Percentiles rank a stretch among this genome's conserved stretches.
These are phyloP conservation scores for Pocillopora meandrina DNA, from an alignment of 92 coral and sea anemone genomes.

Conservation along the genomic window DNA sequence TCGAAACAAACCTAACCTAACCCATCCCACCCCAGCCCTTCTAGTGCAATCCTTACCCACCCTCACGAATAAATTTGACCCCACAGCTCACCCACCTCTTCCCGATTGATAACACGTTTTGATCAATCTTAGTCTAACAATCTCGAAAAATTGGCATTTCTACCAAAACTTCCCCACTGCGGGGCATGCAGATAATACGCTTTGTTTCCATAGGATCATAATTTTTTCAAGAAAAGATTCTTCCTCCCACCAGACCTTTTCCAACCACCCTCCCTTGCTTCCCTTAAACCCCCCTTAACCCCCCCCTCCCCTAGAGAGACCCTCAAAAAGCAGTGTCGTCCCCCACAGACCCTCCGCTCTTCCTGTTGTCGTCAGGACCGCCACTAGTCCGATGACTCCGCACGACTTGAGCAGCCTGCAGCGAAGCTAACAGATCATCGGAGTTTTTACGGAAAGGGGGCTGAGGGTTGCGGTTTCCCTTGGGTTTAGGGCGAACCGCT, in stretches of 20 bases:
- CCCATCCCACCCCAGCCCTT: background rate
- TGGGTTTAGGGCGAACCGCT: slow-evolving; percentile 89
- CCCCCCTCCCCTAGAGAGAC: background rate
- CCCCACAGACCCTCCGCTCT: slow-evolving; percentile 56
- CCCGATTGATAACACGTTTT: background rate
- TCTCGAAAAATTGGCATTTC: too few species aligned
- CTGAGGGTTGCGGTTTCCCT: slow-evolving; percentile 54
- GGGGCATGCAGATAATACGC: background rate
- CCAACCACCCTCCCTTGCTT: background rate
- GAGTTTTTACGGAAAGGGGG: slow-evolving; percentile 72
- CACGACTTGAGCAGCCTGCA: slow-evolving; percentile 87
- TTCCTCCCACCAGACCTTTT: background rate
- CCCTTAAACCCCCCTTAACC: background rate
- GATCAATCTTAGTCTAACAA: too few species aligned
- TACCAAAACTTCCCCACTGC: too few species aligned
- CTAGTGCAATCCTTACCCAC: background rate
- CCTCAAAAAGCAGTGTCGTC: slow-evolving; percentile 67
- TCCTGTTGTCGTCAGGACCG: slow-evolving; percentile 35
- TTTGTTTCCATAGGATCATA: background rate
- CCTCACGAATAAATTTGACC: background rate
- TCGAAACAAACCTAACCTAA: background rate
- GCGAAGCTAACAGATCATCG: slow-evolving; percentile 67
- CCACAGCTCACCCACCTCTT: background rate
- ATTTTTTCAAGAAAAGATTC: background rate
- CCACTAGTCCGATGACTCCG: slow-evolving; percentile 68